Evolutionary conservation across 2,888 invertebrate genomes (phyloP).

Genomic region (Apodemia mormo): DNA sequence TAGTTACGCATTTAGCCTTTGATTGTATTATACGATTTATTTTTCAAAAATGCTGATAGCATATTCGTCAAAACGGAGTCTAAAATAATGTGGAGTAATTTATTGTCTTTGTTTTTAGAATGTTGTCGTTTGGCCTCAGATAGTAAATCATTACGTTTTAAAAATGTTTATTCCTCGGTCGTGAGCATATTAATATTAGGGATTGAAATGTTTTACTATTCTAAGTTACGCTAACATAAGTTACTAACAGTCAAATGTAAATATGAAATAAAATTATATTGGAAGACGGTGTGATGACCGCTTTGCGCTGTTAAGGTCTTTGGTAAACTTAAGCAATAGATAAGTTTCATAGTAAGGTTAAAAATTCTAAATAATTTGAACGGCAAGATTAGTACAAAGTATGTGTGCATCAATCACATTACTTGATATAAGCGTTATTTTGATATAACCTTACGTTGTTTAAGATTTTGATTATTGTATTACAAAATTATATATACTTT

Average conservation of each 20-base stretch:
- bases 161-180: neutral
- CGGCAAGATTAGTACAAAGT: slow-evolving; percentile 73
- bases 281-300: slow-evolving; percentile 1
- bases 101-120: slow-evolving; percentile 2
- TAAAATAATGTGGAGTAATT: too few relatives aligned
- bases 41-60: too few relatives aligned
- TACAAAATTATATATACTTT: slow-evolving; percentile 5
- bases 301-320: slow-evolving; percentile 38
- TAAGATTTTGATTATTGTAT: slow-evolving; percentile 5
- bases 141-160: neutral
- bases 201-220: slow-evolving; percentile 4
- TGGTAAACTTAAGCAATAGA: slow-evolving; percentile 50
- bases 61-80: too few relatives aligned
- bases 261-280: slow-evolving; percentile 9
- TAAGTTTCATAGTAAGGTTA: slow-evolving; percentile 60
- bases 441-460: slow-evolving; percentile 61
- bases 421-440: slow-evolving; percentile 54
- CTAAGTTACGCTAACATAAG: neutral
- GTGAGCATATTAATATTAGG: neutral
- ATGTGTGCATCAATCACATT: slow-evolving; percentile 48
- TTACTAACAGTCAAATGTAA: slow-evolving; percentile 15
- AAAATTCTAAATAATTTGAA: slow-evolving; percentile 52
- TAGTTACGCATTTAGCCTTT: too few relatives aligned
- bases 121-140: neutral
- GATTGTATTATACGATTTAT: too few relatives aligned